A percentile compares a stretch with the other conserved stretches of the same genome.
Evolutionary conservation across 2,797 vertebrate genomes (phyloP).

Genomic region (Manis crassicaudata): DNA sequence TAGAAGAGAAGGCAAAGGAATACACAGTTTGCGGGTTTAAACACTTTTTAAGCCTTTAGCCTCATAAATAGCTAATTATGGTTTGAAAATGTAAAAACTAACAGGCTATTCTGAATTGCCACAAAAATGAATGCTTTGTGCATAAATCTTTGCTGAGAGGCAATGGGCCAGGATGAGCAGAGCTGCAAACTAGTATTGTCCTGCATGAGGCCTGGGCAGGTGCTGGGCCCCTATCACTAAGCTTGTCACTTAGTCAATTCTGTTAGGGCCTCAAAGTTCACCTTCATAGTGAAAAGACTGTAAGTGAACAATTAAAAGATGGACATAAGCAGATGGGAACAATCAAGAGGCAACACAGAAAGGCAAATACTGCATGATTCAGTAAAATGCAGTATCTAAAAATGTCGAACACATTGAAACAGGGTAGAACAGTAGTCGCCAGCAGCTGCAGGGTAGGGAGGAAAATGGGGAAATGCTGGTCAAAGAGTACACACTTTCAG

Average conservation of each 20-base stretch:
- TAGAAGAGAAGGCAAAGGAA: neutral
- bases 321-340: neutral
- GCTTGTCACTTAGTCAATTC: neutral
- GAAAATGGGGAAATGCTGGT: neutral
- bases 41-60: neutral
- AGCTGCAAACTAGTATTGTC: neutral
- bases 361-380: neutral
- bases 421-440: neutral
- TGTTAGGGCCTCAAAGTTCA: neutral
- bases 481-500: neutral
- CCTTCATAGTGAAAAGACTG: neutral
- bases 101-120: neutral
- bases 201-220: neutral
- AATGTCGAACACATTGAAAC: neutral
- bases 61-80: neutral
- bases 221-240: fast-evolving
- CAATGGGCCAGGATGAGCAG: neutral
- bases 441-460: neutral
- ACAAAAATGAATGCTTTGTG: neutral
- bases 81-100: neutral
- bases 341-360: neutral
- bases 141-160: neutral
- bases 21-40: fast-evolving
- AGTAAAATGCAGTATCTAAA: no score
- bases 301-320: neutral